A percentile compares a stretch with the other conserved stretches of the same genome.
Evolutionary conservation across 2,797 vertebrate species (phyloP).

Genomic region (Heterohyrax brucei): DNA sequence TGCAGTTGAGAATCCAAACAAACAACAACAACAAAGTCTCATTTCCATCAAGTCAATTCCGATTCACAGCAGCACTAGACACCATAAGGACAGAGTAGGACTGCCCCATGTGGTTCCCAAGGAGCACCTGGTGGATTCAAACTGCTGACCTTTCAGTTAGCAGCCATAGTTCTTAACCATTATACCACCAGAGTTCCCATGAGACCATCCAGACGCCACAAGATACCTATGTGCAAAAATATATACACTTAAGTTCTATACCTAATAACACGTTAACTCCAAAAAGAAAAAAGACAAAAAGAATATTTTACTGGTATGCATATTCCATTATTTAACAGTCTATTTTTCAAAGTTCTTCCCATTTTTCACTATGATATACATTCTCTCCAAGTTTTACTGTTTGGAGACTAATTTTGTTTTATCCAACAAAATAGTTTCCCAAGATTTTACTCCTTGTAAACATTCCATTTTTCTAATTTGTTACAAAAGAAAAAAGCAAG

Average conservation of each 20-base stretch:
- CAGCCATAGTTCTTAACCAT: too few species aligned
- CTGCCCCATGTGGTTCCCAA: too few species aligned
- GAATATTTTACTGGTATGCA: background rate
- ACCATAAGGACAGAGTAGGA: too few species aligned
- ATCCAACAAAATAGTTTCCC: constrained; percentile 49
- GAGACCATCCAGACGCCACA: background rate
- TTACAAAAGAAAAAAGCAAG: background rate
- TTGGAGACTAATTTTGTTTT: constrained; percentile 12
- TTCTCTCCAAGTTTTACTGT: constrained; percentile 15
- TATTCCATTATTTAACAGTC: background rate
- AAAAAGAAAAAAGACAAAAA: background rate
- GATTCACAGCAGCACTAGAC: too few species aligned
- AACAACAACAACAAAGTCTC: too few species aligned
- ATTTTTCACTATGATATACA: background rate
- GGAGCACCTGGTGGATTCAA: too few species aligned
- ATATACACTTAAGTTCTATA: background rate
- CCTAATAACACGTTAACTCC: background rate
- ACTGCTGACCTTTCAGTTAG: too few species aligned
- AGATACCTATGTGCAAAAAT: background rate
- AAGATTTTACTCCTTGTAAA: constrained; percentile 22
- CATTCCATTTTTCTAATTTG: constrained; percentile 33
- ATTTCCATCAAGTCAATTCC: too few species aligned
- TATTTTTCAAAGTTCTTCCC: constrained; percentile 16
- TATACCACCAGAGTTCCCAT: too few species aligned
- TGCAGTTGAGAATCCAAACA: background rate